Conservation (phyloP, 2,888 invertebrate species). For the Prosopocoilus inquinatus region DNA sequence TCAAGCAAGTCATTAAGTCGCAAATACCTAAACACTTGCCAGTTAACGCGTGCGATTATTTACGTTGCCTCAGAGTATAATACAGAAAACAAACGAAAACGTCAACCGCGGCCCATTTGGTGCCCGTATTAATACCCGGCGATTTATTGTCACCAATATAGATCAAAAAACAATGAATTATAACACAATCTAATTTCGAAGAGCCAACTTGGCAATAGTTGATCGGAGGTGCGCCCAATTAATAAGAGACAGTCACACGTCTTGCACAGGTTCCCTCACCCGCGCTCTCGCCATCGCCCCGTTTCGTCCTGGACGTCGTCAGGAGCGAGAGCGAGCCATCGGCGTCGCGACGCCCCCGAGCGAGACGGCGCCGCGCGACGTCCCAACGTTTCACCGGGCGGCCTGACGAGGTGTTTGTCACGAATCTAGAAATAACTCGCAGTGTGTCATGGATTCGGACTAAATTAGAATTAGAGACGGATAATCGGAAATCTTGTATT, state of each 20-base stretch:
- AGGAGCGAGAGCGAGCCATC: neutral
- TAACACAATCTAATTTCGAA: slow-evolving; percentile 1
- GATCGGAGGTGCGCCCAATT: slow-evolving; percentile 5
- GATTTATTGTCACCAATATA: neutral
- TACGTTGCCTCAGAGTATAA: too few relatives aligned
- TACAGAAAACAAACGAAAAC: too few relatives aligned
- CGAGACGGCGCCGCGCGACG: neutral
- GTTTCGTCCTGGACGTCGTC: neutral
- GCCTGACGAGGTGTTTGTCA: slow-evolving; percentile 15
- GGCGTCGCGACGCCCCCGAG: neutral
- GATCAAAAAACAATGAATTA: slow-evolving; percentile 4
- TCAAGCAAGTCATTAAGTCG: too few relatives aligned
- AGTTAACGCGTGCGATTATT: too few relatives aligned
- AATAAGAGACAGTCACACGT: slow-evolving; percentile 3
- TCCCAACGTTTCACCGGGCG: neutral
- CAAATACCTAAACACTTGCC: too few relatives aligned
- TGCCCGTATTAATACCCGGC: too few relatives aligned
- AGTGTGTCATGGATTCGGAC: slow-evolving; percentile 4
- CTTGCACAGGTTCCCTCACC: neutral
- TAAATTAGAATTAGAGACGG: slow-evolving; percentile 5
- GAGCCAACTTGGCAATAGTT: slow-evolving; percentile 4
- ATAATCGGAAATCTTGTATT: slow-evolving; percentile 3
- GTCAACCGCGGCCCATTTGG: too few relatives aligned
- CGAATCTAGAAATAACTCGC: slow-evolving; percentile 14
- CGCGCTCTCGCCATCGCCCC: slow-evolving; percentile 6